Conservation (phyloP, 1,140 invertebrate genomes). For the Stegodyphus dumicola region DNA sequence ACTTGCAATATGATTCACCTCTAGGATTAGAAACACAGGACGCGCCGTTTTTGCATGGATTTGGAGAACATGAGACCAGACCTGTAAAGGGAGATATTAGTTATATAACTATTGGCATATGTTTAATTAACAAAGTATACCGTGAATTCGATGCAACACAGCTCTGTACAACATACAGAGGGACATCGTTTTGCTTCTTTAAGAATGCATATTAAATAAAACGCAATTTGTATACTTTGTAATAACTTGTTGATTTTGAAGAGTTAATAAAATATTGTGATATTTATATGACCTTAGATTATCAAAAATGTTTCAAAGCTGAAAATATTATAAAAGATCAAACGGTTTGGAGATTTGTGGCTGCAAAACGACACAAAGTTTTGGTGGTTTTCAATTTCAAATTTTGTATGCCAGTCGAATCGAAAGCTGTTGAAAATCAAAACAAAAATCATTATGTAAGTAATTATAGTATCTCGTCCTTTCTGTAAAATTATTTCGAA, state of each 20-base stretch:
- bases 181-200: background rate
- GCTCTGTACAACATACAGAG: background rate
- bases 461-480: too few species aligned
- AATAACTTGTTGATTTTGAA: background rate
- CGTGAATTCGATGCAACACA: background rate
- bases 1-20: conserved; percentile 65
- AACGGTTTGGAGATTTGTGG: background rate
- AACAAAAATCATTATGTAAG: too few species aligned
- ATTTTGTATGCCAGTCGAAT: too few species aligned
- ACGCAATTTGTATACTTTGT: background rate
- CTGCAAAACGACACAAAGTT: too few species aligned
- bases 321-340: background rate
- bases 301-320: background rate
- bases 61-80: conserved; percentile 65
- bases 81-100: conserved; percentile 64
- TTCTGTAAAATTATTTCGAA: too few species aligned
- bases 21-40: conserved; percentile 63
- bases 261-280: background rate
- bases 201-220: background rate
- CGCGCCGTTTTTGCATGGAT: conserved; percentile 66
- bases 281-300: background rate
- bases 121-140: background rate
- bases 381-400: too few species aligned
- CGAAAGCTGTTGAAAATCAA: too few species aligned
- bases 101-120: background rate